Conservation (phyloP, 2,113 vertebrate species). For the Urocolius indicus region DNA sequence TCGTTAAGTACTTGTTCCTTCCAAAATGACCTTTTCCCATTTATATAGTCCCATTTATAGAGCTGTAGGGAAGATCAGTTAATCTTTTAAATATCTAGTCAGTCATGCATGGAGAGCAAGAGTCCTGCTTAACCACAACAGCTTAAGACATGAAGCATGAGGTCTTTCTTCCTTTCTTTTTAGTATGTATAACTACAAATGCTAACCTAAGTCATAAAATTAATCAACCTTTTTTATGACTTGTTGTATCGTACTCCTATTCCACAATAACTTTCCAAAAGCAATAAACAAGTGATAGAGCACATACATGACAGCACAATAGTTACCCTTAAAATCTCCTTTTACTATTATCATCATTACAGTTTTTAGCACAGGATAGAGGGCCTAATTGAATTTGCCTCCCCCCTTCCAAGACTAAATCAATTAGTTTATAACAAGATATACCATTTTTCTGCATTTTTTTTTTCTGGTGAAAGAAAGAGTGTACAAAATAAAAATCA, state of each 20-base stretch:
- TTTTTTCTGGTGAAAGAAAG: background rate
- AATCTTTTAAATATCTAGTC: background rate
- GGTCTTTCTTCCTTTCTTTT: background rate
- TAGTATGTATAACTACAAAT: background rate
- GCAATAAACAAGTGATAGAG: conserved; percentile 9
- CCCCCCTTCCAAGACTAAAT: background rate
- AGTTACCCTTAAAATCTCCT: background rate
- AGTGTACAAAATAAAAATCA: background rate
- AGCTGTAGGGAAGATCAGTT: background rate
- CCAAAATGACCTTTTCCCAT: background rate
- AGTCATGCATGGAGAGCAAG: background rate
- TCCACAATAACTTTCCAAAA: background rate
- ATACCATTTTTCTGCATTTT: fast-evolving
- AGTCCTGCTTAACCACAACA: background rate
- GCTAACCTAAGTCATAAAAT: conserved; percentile 25
- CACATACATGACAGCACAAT: background rate
- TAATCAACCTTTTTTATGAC: conserved; percentile 38
- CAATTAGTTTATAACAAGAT: background rate
- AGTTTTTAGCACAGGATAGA: background rate
- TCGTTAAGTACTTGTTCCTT: background rate
- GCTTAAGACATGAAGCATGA: background rate
- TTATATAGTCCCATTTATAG: background rate
- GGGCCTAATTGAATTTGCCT: background rate
- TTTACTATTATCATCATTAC: background rate
- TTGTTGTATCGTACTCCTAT: background rate